phyloP scores from a whole-genome alignment of 2,113 vertebrate species.

The Sinosuthora webbiana region DNA sequence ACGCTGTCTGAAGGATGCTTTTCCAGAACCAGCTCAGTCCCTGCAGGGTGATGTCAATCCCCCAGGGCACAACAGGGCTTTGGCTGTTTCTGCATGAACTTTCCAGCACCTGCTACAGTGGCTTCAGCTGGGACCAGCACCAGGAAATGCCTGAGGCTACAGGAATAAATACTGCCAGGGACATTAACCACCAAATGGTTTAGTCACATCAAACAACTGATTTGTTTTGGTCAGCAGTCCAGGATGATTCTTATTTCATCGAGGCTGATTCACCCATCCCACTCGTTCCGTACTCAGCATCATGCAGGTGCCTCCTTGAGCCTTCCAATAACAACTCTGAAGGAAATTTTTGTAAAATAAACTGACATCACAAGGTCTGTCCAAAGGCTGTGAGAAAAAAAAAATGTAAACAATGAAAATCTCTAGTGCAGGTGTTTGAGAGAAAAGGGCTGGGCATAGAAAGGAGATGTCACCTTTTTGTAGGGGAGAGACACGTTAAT shows the following conservation, averaged over 20 bases:
- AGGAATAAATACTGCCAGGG: background rate
- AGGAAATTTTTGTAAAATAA: background rate
- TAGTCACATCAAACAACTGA: background rate
- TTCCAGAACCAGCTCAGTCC: background rate
- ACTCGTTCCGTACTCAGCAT: background rate
- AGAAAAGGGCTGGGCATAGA: background rate
- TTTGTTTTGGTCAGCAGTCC: background rate
- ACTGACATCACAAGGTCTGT: background rate
- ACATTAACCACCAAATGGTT: background rate
- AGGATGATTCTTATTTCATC: background rate
- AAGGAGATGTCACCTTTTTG: background rate
- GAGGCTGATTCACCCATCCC: background rate
- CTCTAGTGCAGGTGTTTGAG: background rate
- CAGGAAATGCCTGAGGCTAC: background rate
- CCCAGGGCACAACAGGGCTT: background rate
- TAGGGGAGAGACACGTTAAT: rapidly evolving
- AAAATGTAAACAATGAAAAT: background rate
- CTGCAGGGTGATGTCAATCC: background rate
- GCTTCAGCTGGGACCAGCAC: background rate
- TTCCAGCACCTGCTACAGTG: background rate
- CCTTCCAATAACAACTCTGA: background rate
- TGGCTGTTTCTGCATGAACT: background rate
- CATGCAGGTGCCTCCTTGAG: background rate
- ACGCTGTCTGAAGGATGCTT: background rate
- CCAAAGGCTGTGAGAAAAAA: background rate